phyloP scores from a whole-genome alignment of 2,888 invertebrate species.

The Tortricodes alternella region DNA sequence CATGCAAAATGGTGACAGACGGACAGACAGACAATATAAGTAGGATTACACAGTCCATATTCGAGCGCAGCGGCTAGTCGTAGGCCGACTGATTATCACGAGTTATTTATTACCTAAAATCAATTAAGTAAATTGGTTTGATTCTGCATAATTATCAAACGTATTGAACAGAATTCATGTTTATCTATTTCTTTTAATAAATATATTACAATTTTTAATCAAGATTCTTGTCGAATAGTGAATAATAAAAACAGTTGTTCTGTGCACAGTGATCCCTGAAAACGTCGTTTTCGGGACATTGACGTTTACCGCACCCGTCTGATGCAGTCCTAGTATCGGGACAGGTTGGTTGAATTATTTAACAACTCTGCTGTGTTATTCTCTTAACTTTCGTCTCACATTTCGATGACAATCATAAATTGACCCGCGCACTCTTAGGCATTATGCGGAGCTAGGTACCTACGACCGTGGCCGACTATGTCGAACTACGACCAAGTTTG shows the following conservation, averaged over 20 bases:
- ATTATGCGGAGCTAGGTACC: no score
- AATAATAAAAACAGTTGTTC: constrained; percentile 15
- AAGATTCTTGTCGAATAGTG: constrained; percentile 10
- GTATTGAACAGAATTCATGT: neutral
- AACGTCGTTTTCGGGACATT: constrained; percentile 45
- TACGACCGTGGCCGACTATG: no score
- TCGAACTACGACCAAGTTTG: no score
- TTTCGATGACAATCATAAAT: no score
- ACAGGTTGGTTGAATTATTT: constrained; percentile 12
- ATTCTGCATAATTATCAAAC: neutral
- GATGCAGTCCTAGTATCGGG: constrained; percentile 36
- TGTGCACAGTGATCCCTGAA: constrained; percentile 19
- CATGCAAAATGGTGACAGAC: no score
- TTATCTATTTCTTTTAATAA: neutral
- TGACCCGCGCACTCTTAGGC: no score
- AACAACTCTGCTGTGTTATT: constrained; percentile 4
- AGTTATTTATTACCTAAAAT: no score
- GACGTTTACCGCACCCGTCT: constrained; percentile 38
- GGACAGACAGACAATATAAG: no score
- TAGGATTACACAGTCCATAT: no score
- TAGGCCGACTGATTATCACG: neutral
- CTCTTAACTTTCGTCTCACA: neutral
- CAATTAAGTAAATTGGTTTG: no score
- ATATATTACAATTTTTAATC: neutral
- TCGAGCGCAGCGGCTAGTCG: no score